These are phyloP conservation scores for Heterocephalus glaber DNA, from an alignment of 2,113 vertebrate genomes.

Conservation along the genomic window DNA sequence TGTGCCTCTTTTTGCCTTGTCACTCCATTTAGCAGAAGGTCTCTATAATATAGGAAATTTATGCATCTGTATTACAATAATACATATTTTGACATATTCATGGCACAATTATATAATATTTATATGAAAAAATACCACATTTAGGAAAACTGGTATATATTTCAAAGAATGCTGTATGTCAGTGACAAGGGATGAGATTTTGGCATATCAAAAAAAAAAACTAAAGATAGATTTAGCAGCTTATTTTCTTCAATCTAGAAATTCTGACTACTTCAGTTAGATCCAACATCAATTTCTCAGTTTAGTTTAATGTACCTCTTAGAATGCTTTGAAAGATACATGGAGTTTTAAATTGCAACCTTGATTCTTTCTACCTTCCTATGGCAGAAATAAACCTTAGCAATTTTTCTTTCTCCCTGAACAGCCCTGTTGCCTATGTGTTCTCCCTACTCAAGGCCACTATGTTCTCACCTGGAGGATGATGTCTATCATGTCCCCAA, in stretches of 20 bases:
- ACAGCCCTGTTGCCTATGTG: not conserved
- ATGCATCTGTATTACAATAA: not conserved
- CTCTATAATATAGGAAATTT: not conserved
- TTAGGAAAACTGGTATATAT: slow-evolving; percentile 37
- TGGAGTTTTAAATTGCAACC: slow-evolving; percentile 65
- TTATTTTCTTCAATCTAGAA: slow-evolving; percentile 55
- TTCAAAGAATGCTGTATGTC: slow-evolving; percentile 49
- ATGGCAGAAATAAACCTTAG: slow-evolving; percentile 59
- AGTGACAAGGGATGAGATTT: not conserved
- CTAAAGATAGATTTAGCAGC: not conserved
- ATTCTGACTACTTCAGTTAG: slow-evolving; percentile 59
- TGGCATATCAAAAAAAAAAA: not conserved
- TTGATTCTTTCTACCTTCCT: slow-evolving; percentile 59
- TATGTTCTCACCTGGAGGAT: slow-evolving; percentile 55
- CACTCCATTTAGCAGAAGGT: not conserved
- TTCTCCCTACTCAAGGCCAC: slow-evolving; percentile 29
- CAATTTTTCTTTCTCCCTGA: slow-evolving; percentile 44
- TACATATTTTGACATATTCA: slow-evolving; percentile 24
- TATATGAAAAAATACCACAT: not conserved
- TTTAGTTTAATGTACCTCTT: slow-evolving; percentile 67
- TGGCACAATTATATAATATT: not conserved
- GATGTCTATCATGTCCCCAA: not conserved
- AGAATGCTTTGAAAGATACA: slow-evolving; percentile 66
- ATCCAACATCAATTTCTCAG: slow-evolving; percentile 67
- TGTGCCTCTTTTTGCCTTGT: not conserved